Evolutionary conservation across 2,113 vertebrate genomes (phyloP).

Genomic region (Odocoileus hemionus): DNA sequence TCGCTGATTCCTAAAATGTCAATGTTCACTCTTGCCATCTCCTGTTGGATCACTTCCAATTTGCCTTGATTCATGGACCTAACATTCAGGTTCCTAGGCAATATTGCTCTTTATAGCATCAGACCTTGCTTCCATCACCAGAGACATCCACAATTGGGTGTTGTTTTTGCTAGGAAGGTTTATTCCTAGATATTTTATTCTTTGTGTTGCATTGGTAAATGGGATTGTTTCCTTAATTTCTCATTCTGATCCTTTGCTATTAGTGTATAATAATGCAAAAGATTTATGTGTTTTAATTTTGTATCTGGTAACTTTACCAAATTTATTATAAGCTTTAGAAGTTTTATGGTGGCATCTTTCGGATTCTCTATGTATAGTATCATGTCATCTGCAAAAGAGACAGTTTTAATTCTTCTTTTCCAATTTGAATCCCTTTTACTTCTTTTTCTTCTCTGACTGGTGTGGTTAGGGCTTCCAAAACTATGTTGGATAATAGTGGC

Average conservation of each 20-base stretch:
- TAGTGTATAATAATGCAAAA: not conserved
- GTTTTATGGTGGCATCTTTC: not conserved
- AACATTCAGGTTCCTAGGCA: not conserved
- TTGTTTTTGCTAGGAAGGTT: not conserved
- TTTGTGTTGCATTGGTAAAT: not conserved
- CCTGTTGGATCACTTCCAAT: not conserved
- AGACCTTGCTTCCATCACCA: not conserved
- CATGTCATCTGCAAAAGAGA: not conserved
- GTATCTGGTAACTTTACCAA: not conserved
- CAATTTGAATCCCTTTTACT: not conserved
- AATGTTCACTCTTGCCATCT: accelerated
- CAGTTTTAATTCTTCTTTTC: not conserved
- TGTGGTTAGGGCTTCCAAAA: not conserved
- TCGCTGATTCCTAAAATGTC: not conserved
- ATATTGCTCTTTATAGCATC: not conserved
- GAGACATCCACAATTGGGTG: not conserved
- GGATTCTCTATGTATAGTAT: not conserved
- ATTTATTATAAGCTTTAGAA: not conserved
- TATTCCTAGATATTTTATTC: not conserved
- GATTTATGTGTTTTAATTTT: not conserved
- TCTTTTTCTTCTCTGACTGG: not conserved
- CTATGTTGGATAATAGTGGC: not conserved
- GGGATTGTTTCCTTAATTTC: not conserved
- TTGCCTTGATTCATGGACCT: not conserved
- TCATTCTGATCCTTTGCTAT: not conserved